Percentiles rank a stretch among this genome's conserved stretches.
Evolutionary conservation across 2,888 invertebrate genomes (phyloP).

Genomic region (Chrysolina americana): DNA sequence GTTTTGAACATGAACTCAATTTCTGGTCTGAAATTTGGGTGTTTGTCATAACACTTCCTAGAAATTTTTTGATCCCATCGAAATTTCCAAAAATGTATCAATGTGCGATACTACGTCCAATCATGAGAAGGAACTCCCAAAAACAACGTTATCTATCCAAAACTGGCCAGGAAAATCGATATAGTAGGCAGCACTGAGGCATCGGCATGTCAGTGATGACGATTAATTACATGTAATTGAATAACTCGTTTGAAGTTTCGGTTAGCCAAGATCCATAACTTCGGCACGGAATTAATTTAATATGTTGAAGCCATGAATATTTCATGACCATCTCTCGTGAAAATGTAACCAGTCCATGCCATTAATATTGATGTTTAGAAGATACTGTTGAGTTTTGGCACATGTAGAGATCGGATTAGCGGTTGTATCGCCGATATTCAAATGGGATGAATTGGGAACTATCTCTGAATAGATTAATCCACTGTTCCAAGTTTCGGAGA

Average conservation of each 20-base stretch:
- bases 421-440: conserved; percentile 31
- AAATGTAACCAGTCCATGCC: conserved; percentile 37
- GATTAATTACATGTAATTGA: conserved; percentile 37
- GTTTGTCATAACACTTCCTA: too few relatives aligned
- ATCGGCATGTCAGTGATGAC: conserved; percentile 8
- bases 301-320: conserved; percentile 43
- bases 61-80: too few relatives aligned
- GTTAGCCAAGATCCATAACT: conserved; percentile 47
- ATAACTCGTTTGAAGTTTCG: conserved; percentile 40
- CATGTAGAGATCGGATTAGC: conserved; percentile 40
- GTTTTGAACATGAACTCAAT: too few relatives aligned
- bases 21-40: too few relatives aligned
- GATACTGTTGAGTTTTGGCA: conserved; percentile 42
- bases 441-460: conserved; percentile 21
- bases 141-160: not conserved
- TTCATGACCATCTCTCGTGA: conserved; percentile 37
- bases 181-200: not conserved
- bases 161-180: not conserved
- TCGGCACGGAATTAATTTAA: conserved; percentile 43
- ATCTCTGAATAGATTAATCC: too few relatives aligned
- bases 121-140: not conserved
- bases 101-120: not conserved
- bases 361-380: conserved; percentile 45
- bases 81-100: too few relatives aligned
- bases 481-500: too few relatives aligned